phyloP scores from a whole-genome alignment of 1,140 invertebrate species.

The Drosophila kikkawai region DNA sequence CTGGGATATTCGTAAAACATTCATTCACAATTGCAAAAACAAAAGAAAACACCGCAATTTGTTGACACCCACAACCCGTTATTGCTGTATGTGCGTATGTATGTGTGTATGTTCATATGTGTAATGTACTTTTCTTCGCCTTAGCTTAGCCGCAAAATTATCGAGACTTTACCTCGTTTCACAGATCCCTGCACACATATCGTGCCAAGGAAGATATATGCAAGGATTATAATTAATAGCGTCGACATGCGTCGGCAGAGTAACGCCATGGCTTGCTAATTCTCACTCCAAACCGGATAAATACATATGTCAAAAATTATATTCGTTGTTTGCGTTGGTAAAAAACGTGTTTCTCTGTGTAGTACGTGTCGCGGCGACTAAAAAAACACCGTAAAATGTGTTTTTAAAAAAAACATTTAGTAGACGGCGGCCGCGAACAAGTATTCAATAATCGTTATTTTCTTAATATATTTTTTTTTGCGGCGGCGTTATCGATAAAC shows the following conservation, averaged over 20 bases:
- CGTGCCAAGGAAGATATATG: constrained; percentile 33
- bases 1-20: not conserved
- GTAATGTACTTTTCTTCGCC: constrained; percentile 11
- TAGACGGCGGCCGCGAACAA: constrained; percentile 36
- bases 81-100: constrained; percentile 25
- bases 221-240: constrained; percentile 41
- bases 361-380: constrained; percentile 1
- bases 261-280: constrained; percentile 51
- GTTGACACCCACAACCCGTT: constrained; percentile 37
- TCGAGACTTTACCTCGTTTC: constrained; percentile 14
- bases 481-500: constrained; percentile 11
- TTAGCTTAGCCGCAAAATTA: not conserved
- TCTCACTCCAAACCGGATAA: constrained; percentile 49
- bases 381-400: constrained; percentile 13
- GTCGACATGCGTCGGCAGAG: constrained; percentile 47
- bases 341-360: constrained; percentile 9
- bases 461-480: constrained; percentile 30
- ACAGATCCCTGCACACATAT: constrained; percentile 42
- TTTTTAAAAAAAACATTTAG: constrained; percentile 28
- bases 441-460: constrained; percentile 45
- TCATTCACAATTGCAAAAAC: constrained; percentile 31
- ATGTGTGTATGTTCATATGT: not conserved
- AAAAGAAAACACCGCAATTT: constrained; percentile 29
- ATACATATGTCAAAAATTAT: constrained; percentile 48
- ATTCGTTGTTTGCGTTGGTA: constrained; percentile 30